phyloP scores from a whole-genome alignment of 2,113 vertebrate genomes.

The Pteronura brasiliensis region DNA sequence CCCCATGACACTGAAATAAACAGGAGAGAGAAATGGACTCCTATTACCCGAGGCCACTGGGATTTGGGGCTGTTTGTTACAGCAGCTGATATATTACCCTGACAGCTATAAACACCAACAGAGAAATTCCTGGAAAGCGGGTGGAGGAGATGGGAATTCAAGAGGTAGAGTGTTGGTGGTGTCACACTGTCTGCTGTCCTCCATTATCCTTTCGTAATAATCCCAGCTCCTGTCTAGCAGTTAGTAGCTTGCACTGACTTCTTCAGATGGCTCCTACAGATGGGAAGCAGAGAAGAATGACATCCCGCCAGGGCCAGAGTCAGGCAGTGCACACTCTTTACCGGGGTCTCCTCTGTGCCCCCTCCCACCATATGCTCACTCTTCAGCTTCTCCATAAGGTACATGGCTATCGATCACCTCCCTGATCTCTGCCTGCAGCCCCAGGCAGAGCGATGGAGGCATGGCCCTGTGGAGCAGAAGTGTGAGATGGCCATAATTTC shows the following conservation, averaged over 20 bases:
- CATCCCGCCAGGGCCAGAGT: not conserved
- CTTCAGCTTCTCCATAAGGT: not conserved
- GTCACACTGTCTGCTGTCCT: not conserved
- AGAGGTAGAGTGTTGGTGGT: not conserved
- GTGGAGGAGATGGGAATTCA: not conserved
- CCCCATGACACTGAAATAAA: not conserved
- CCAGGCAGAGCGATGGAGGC: not conserved
- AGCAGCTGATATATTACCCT: not conserved
- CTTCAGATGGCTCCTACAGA: not conserved
- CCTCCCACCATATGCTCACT: fast-evolving
- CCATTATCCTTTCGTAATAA: not conserved
- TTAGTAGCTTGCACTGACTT: not conserved
- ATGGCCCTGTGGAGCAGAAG: fast-evolving
- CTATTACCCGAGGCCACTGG: not conserved
- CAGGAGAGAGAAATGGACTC: not conserved
- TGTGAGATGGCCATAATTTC: constrained; percentile 12
- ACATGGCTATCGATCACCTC: not conserved
- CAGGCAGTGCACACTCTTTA: not conserved
- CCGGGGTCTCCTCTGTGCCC: not conserved
- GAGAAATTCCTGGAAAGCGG: not conserved
- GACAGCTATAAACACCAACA: not conserved
- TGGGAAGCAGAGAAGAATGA: not conserved
- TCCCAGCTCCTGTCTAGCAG: not conserved
- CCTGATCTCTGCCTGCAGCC: not conserved
- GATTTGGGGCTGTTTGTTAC: not conserved